Evolutionary conservation across 2,113 vertebrate species (phyloP).

Genomic region (Trematocara macrostoma): DNA sequence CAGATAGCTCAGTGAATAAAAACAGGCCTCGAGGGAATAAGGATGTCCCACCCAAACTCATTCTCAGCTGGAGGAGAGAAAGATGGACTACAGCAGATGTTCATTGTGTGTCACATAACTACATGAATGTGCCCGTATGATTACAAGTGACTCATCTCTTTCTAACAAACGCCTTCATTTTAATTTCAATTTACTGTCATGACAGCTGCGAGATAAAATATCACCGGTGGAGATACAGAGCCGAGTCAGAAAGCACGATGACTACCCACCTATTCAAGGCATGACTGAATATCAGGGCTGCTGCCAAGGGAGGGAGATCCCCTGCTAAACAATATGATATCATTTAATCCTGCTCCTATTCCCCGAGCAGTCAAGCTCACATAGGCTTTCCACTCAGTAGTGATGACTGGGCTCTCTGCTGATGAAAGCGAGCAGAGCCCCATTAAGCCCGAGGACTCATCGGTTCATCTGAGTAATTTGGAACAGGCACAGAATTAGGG

Average conservation of each 20-base stretch:
- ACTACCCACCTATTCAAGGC: slow-evolving; percentile 49
- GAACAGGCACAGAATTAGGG: slow-evolving; percentile 37
- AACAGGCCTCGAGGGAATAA: neutral
- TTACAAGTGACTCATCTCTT: slow-evolving; percentile 41
- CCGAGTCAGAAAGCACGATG: slow-evolving; percentile 7
- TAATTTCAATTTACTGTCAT: slow-evolving; percentile 32
- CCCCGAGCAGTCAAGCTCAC: slow-evolving; percentile 40
- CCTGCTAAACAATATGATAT: slow-evolving; percentile 62
- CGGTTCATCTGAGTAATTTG: slow-evolving; percentile 70
- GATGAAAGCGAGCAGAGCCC: slow-evolving; percentile 66
- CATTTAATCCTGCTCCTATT: slow-evolving; percentile 50
- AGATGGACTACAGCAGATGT: slow-evolving; percentile 36
- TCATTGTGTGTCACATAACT: slow-evolving; percentile 18
- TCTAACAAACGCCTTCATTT: slow-evolving; percentile 45
- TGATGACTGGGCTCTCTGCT: slow-evolving; percentile 57
- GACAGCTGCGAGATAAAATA: slow-evolving; percentile 52
- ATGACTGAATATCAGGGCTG: slow-evolving; percentile 32
- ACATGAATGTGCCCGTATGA: slow-evolving; percentile 22
- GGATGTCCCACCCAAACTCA: neutral
- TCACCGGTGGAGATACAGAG: slow-evolving; percentile 16
- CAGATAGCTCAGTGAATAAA: neutral
- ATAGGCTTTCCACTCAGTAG: slow-evolving; percentile 53
- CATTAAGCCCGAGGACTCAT: slow-evolving; percentile 65
- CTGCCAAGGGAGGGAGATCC: slow-evolving; percentile 53
- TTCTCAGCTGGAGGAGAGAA: slow-evolving; percentile 32